Conservation (phyloP, 2,113 vertebrate species). For the Syrrhaptes paradoxus region DNA sequence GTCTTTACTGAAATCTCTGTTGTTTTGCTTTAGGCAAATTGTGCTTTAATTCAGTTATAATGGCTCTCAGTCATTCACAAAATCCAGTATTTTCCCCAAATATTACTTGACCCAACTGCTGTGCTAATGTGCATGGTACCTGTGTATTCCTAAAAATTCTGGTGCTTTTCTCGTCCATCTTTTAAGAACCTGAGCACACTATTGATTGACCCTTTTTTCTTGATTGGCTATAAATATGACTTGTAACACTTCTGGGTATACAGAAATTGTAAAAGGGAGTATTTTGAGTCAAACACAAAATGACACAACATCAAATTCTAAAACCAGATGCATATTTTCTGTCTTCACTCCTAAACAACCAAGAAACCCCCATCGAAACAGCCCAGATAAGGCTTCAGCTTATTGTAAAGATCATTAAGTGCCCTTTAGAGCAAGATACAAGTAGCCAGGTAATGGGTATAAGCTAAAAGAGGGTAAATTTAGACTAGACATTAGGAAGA, state of each 20-base stretch:
- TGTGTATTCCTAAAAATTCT: background rate
- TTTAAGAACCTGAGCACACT: background rate
- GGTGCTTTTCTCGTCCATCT: background rate
- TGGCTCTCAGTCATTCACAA: background rate
- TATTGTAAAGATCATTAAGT: background rate
- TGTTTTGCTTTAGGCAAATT: background rate
- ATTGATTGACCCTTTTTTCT: background rate
- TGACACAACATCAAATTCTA: background rate
- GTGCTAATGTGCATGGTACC: fast-evolving
- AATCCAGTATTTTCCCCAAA: background rate
- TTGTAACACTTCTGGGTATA: background rate
- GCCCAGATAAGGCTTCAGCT: background rate
- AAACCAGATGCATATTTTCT: background rate
- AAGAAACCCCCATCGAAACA: background rate
- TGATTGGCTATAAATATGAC: background rate
- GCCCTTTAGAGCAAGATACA: background rate
- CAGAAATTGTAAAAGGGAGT: fast-evolving
- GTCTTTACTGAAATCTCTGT: background rate
- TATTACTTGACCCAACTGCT: background rate
- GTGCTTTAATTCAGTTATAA: background rate
- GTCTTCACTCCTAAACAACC: background rate
- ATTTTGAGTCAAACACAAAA: background rate
- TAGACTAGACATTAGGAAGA: too few relatives aligned
- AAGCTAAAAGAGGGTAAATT: too few relatives aligned
- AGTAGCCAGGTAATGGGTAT: background rate